Conservation (phyloP, 2,113 vertebrate genomes). For the Petromus typicus region DNA sequence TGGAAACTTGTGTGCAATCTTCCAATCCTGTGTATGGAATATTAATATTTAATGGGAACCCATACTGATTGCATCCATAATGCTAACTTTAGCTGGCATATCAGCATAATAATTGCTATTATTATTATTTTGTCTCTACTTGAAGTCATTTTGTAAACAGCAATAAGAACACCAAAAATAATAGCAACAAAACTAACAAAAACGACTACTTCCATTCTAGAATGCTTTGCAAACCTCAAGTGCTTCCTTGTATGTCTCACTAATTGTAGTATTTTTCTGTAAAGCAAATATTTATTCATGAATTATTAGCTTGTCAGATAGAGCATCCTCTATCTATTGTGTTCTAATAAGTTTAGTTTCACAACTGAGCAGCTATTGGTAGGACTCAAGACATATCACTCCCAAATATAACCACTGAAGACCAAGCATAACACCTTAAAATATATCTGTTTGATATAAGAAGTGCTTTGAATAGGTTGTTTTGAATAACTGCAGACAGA, state of each 20-base stretch:
- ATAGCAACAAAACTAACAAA: background rate
- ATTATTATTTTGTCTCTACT: background rate
- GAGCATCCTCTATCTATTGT: background rate
- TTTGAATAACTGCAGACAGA: background rate
- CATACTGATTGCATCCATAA: background rate
- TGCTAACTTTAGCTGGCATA: background rate
- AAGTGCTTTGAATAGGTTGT: background rate
- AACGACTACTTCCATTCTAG: background rate
- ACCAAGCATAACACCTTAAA: background rate
- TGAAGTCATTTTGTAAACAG: background rate
- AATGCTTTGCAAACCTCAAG: background rate
- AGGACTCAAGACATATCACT: background rate
- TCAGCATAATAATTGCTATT: background rate
- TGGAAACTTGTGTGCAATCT: background rate
- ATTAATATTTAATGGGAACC: background rate
- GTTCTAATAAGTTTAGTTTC: background rate
- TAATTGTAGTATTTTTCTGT: background rate
- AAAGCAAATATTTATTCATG: background rate
- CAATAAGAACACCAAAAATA: background rate
- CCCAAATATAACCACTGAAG: background rate
- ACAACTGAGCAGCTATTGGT: background rate
- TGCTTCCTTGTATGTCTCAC: background rate
- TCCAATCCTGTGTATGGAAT: background rate
- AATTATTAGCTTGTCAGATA: background rate
- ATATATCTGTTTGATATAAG: background rate